phyloP scores from a whole-genome alignment of 92 coral and sea anemone species.

The Porites cylindrica region DNA sequence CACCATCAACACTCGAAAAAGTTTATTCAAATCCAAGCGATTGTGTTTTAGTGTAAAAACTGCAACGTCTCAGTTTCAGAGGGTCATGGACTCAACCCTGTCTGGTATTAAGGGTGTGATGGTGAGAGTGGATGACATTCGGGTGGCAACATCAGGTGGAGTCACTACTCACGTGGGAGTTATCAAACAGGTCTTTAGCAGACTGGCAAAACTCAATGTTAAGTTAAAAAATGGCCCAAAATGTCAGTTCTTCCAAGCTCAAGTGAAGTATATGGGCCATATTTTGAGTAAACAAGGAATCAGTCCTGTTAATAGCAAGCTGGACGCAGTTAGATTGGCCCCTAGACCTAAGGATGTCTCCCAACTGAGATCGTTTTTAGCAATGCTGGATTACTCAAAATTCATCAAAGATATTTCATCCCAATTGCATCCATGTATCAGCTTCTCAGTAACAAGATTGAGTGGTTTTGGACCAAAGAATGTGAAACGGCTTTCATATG shows the following conservation, averaged over 20 bases:
- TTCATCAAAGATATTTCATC: constrained; percentile 54
- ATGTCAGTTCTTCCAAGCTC: too few relatives aligned
- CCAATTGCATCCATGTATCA: constrained; percentile 60
- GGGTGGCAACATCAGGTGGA: constrained; percentile 48
- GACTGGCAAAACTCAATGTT: constrained; percentile 31
- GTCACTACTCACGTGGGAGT: constrained; percentile 36
- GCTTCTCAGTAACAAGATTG: constrained; percentile 49
- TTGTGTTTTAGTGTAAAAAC: not conserved
- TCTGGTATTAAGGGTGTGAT: constrained; percentile 57
- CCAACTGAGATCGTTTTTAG: constrained; percentile 50
- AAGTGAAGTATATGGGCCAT: too few relatives aligned
- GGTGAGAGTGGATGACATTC: constrained; percentile 58
- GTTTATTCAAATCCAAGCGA: too few relatives aligned
- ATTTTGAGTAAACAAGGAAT: constrained; percentile 27
- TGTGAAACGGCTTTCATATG: constrained; percentile 49
- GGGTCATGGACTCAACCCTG: constrained; percentile 46
- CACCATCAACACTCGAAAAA: constrained; percentile 44
- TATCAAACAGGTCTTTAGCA: constrained; percentile 45
- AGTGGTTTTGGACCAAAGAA: constrained; percentile 40
- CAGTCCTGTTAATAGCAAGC: constrained; percentile 48
- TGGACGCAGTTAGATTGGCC: constrained; percentile 41
- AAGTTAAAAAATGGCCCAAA: too few relatives aligned
- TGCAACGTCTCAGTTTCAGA: constrained; percentile 54
- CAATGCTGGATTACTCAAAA: constrained; percentile 53
- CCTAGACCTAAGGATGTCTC: constrained; percentile 53